phyloP scores from a whole-genome alignment of 2,797 vertebrate species.

The Amblyopsis hoosieri region DNA sequence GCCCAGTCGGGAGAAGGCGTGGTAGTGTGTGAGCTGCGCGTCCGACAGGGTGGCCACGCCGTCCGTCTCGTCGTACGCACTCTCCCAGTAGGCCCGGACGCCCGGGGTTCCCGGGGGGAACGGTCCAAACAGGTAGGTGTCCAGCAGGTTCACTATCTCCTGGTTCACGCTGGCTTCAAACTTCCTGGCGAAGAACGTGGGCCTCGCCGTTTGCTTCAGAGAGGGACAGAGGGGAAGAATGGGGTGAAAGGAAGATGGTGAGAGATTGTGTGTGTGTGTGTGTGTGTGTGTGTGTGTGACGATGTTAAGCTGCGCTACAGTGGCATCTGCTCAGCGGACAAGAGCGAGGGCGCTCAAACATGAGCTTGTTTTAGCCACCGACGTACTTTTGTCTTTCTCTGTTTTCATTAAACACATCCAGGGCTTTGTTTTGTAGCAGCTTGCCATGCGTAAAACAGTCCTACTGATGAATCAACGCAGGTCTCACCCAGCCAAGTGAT shows the following conservation, averaged over 20 bases:
- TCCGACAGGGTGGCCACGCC: constrained; percentile 87
- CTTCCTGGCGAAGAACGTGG: constrained; percentile 97
- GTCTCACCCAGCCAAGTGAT: background rate
- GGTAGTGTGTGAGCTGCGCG: constrained; percentile 88
- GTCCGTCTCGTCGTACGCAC: constrained; percentile 88
- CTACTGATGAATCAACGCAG: background rate
- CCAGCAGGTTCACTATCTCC: constrained; percentile 95
- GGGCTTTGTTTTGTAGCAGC: background rate
- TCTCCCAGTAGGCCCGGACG: constrained; percentile 96
- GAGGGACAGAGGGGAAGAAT: constrained; percentile 8
- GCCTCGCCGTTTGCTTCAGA: constrained; percentile 91
- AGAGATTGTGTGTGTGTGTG: constrained; percentile 10
- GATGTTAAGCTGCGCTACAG: background rate
- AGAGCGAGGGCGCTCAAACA: constrained; percentile 30
- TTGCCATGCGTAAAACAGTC: background rate
- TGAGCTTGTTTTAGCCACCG: background rate
- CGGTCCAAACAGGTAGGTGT: constrained; percentile 89
- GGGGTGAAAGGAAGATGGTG: background rate
- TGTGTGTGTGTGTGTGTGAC: background rate
- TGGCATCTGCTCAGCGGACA: constrained; percentile 9
- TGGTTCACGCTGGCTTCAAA: constrained; percentile 98
- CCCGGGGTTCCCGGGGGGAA: constrained; percentile 83
- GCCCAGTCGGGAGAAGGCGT: constrained; percentile 89
- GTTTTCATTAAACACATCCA: background rate
- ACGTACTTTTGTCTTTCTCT: constrained; percentile 3